phyloP scores from a whole-genome alignment of 30 jellyfish, hydroid and myxozoan species.

The Hydractinia symbiolongicarpus region DNA sequence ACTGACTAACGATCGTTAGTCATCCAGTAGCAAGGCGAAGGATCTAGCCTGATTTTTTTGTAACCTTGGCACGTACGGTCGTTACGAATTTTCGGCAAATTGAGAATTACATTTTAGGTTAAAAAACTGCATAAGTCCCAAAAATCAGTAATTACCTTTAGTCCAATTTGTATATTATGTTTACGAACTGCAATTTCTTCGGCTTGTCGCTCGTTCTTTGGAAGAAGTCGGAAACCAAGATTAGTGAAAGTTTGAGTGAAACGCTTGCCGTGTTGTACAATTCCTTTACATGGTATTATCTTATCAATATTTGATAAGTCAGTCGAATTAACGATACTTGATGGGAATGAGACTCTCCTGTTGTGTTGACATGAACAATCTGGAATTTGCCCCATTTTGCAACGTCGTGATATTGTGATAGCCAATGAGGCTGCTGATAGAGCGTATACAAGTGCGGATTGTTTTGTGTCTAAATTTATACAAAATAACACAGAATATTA shows the following conservation, averaged over 20 bases:
- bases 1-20: too few relatives aligned
- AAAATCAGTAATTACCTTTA: conserved; percentile 38
- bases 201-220: conserved; percentile 17
- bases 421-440: conserved; percentile 84
- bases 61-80: too few relatives aligned
- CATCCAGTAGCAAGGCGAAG: too few relatives aligned
- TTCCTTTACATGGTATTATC: conserved; percentile 76
- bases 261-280: conserved; percentile 42
- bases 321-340: conserved; percentile 48
- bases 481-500: neutral
- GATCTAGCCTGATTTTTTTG: too few relatives aligned
- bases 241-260: conserved; percentile 64
- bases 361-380: conserved; percentile 61
- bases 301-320: conserved; percentile 39
- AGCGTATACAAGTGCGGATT: conserved; percentile 79
- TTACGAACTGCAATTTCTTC: conserved; percentile 29
- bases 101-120: too few relatives aligned
- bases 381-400: conserved; percentile 69
- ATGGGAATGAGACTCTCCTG: conserved; percentile 27
- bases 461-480: conserved; percentile 68
- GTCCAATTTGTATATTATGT: conserved; percentile 79
- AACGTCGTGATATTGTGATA: conserved; percentile 67
- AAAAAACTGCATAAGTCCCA: too few relatives aligned
- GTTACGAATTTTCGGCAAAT: too few relatives aligned
- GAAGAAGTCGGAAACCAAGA: conserved; percentile 52